Base-by-base conservation (phyloP, 2,888 invertebrate genomes). In the Acanthosoma haemorrhoidale region DNA sequence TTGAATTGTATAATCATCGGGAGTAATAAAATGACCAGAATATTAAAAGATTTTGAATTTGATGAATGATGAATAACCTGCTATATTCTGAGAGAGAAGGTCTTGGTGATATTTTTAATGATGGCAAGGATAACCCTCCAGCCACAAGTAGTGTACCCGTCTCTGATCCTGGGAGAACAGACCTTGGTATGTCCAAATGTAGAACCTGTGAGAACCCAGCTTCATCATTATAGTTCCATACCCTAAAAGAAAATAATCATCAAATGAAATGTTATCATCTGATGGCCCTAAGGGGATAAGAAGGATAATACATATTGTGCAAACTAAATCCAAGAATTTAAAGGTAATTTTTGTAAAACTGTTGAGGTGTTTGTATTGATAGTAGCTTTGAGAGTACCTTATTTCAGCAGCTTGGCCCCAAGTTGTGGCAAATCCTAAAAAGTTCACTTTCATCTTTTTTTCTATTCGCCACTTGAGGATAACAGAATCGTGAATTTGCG, bases 181-280 rank as follows among this genome's bases (percentile, higher is more conserved):
- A 86, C 67, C 83, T 84, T 0, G 87, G 87, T 1, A 87, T 82
- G 73, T 86, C 86, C 1, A 87, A 81, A 76, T 87, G 87, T 0
- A 87, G 79, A 0, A 87, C 87, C 82, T 87, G 87, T 0, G 87
- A 87, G 77, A 86, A 87, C 0, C 87, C 87, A 0, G 87, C 86
- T 78, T 87, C 87, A 77, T 87, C 87, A 76, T 87, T 87, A 80
- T 87, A 87, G 77, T 87, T 87, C 87, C 87, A 87, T 71, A 87
- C 84, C 77, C 87, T 87, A 80, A 57, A 64, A 29, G 21, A 41
- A 11, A 41, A 41, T 8, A n/a, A n/a, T n/a, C n/a, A n/a, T n/a
- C n/a, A n/a, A n/a, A n/a, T n/a, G n/a, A n/a, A n/a, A n/a, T n/a
- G n/a, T n/a, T n/a, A n/a, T n/a, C n/a, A n/a, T n/a, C n/a, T n/a